These are phyloP conservation scores for Euplexia lucipara DNA, from an alignment of 2,888 invertebrate genomes.

Conservation along the genomic window DNA sequence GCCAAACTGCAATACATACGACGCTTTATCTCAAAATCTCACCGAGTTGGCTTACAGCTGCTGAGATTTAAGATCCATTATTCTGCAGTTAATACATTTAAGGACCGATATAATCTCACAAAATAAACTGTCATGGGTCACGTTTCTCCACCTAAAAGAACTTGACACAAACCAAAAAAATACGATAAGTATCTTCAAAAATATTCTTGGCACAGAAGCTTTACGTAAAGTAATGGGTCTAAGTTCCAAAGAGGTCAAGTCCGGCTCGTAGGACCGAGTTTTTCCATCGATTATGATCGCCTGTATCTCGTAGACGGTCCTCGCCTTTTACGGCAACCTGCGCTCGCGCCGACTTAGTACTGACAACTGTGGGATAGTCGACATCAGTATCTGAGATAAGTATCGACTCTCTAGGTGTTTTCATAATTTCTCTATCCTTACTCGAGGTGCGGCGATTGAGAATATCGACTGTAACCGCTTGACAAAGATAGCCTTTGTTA, in stretches of 20 bases:
- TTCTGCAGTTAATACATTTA: conserved; percentile 76
- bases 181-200: conserved; percentile 41
- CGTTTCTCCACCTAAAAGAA: conserved; percentile 50
- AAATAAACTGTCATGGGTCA: conserved; percentile 61
- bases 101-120: conserved; percentile 71
- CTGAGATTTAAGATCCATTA: conserved; percentile 83
- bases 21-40: conserved; percentile 83
- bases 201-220: conserved; percentile 47
- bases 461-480: conserved; percentile 52
- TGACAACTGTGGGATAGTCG: conserved; percentile 89
- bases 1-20: conserved; percentile 72
- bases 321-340: conserved; percentile 88
- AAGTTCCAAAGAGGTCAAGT: conserved; percentile 84
- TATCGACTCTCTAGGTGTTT: conserved; percentile 83
- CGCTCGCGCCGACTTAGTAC: conserved; percentile 77
- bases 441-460: conserved; percentile 69
- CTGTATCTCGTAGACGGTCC: conserved; percentile 76
- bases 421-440: conserved; percentile 84
- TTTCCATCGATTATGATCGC: conserved; percentile 87
- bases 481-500: conserved; percentile 51
- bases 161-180: conserved; percentile 58
- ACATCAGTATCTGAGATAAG: conserved; percentile 80
- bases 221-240: conserved; percentile 66
- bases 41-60: conserved; percentile 78
- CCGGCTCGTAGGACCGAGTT: conserved; percentile 85